Evolutionary conservation across 2,888 invertebrate species (phyloP).

Genomic region (Apotomis capreana): DNA sequence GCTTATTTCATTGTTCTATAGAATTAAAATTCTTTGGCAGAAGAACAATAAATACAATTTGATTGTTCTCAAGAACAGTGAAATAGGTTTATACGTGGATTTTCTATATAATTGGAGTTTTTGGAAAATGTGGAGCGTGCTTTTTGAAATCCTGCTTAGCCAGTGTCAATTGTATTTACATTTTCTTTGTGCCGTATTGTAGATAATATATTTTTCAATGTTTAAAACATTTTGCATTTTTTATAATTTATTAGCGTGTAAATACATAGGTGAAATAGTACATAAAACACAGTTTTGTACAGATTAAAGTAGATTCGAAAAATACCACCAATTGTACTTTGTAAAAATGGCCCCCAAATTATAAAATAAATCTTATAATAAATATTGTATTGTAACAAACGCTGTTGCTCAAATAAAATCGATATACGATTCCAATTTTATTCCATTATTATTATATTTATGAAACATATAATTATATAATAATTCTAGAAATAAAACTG

Average conservation of each 20-base stretch:
- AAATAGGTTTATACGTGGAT: neutral
- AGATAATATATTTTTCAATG: constrained; percentile 30
- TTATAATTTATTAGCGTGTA: constrained; percentile 23
- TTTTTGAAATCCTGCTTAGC: constrained; percentile 7
- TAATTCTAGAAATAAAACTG: constrained; percentile 31
- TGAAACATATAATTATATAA: constrained; percentile 25
- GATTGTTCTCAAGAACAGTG: constrained; percentile 6
- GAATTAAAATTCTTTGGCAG: neutral
- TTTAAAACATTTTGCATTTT: constrained; percentile 25
- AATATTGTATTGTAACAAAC: constrained; percentile 27
- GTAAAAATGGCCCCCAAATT: constrained; percentile 15
- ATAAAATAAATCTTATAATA: constrained; percentile 16
- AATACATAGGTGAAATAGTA: constrained; percentile 27
- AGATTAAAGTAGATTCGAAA: constrained; percentile 12
- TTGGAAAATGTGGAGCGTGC: neutral
- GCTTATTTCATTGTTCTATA: neutral
- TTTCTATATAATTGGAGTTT: constrained; percentile 9
- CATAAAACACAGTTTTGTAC: constrained; percentile 15
- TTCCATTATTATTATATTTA: constrained; percentile 38
- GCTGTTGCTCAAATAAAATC: constrained; percentile 41
- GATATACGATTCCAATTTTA: constrained; percentile 36
- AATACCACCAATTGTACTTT: constrained; percentile 23
- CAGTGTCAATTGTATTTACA: constrained; percentile 26
- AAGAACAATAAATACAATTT: neutral
- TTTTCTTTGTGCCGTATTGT: constrained; percentile 42